Base-by-base conservation (phyloP, 2,113 vertebrate species). In the Pelusios castaneus region DNA sequence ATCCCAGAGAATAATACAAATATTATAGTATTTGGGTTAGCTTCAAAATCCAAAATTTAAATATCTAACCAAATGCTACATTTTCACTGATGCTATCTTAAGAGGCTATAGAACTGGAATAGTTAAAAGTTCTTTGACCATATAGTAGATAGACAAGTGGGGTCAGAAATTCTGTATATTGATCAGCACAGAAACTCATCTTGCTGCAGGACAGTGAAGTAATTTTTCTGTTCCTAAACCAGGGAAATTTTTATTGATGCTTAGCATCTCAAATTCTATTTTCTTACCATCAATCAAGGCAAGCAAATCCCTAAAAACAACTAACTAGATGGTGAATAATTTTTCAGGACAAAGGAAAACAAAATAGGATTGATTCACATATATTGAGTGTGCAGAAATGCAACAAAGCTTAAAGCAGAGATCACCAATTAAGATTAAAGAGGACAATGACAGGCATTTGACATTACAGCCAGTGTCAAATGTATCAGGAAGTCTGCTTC, bases 401-500 rank as follows among this genome's bases (percentile, higher is more conserved):
- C 58, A 82, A 85, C 41, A 89, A 75, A 84, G 6, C 58, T 96
- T 63, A 67, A 87, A 93, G 89, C 87, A 80, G 67, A 95, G 55
- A 67, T 92, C 87, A 81, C n/a, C 51, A 80, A 10, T 90, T 94
- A 92, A 91, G 73, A 92, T 93, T 88, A 90, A 91, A 91, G 5
- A 89, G 54, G 83, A 24, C 52, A 92, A 27, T 47, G 77, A 58
- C 34, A 83, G 78, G 41, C 82, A 70, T 83, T 87, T 94, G 87
- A 96, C 92, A 82, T 96, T 77, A 93, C 56, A 86, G 89, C 63
- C 87, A 58, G 24, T 90, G 90, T 96, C 91, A 94, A 93, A 95
- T 70, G 0, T 83, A 88, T 88, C 82, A 85, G 82, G 95, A 96
- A 95, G 76, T 16, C 60, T 92, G 52, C 89, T 97, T 98, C 95